A percentile compares a stretch with the other conserved stretches of the same genome.
Evolutionary conservation across 2,888 invertebrate genomes (phyloP).

Genomic region (Caenorhabditis drosophilae): DNA sequence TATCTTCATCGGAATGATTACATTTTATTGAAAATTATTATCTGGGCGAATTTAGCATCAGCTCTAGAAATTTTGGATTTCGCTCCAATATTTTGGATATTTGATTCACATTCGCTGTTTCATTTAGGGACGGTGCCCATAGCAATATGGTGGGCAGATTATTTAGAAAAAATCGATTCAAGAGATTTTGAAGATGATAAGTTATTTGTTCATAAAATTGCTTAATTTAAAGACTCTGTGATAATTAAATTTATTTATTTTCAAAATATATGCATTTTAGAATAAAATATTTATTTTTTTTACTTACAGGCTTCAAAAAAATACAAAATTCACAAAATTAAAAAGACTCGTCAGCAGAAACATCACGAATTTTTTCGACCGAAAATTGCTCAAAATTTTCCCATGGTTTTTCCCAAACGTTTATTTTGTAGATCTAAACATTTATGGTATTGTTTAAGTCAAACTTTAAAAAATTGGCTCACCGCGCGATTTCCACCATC

Average conservation of each 20-base stretch:
- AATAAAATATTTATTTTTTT: too few relatives aligned
- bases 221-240: too few relatives aligned
- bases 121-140: conserved; percentile 59
- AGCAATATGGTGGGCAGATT: conserved; percentile 45
- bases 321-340: conserved; percentile 15
- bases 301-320: too few relatives aligned
- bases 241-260: too few relatives aligned
- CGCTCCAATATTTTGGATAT: conserved; percentile 52
- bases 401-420: conserved; percentile 60
- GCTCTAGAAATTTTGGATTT: conserved; percentile 60
- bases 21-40: too few relatives aligned
- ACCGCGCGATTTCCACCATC: conserved; percentile 43
- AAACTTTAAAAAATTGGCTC: neutral
- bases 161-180: conserved; percentile 21
- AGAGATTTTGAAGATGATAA: too few relatives aligned
- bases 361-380: conserved; percentile 51
- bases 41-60: conserved; percentile 41
- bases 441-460: neutral
- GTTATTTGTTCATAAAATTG: too few relatives aligned
- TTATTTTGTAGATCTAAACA: conserved; percentile 45
- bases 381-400: conserved; percentile 58
- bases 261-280: too few relatives aligned
- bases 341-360: conserved; percentile 44
- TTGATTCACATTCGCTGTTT: conserved; percentile 63
- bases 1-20: conserved; percentile 8